These are phyloP conservation scores for Grammomys dolichurus DNA, from an alignment of 2,113 vertebrate genomes.

Conservation along the genomic window DNA sequence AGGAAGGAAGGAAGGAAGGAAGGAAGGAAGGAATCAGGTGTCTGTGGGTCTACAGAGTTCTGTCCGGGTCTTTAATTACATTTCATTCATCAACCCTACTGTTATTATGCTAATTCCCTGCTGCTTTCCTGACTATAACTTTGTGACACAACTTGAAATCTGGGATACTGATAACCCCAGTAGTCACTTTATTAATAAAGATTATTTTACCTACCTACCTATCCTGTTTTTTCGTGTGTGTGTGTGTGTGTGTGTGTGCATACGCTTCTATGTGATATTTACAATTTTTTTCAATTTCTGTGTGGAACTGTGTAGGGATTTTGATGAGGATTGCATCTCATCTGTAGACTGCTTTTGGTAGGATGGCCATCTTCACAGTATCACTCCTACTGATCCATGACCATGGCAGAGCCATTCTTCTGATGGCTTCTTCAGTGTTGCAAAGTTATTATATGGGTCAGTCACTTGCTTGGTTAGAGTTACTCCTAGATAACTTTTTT, in stretches of 20 bases:
- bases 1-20: too few species aligned
- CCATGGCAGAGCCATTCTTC: not conserved
- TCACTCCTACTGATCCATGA: not conserved
- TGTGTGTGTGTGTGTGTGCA: not conserved
- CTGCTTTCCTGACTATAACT: not conserved
- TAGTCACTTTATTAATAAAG: not conserved
- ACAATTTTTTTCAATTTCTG: not conserved
- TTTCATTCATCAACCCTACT: not conserved
- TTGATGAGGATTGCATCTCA: not conserved
- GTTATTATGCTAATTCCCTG: not conserved
- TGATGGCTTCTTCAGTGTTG: not conserved
- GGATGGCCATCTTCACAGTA: not conserved
- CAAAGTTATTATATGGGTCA: not conserved
- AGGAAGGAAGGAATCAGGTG: not conserved
- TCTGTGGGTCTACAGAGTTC: not conserved
- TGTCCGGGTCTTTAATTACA: not conserved
- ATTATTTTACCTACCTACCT: not conserved
- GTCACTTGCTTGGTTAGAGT: not conserved
- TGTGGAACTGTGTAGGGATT: not conserved
- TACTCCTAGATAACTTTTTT: not conserved
- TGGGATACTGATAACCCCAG: not conserved
- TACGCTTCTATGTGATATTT: not conserved
- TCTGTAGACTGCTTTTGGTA: not conserved
- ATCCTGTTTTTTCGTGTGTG: not conserved
- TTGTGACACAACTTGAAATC: not conserved